Base-by-base conservation (phyloP, 2,797 vertebrate genomes). In the Danio jaintianensis region DNA sequence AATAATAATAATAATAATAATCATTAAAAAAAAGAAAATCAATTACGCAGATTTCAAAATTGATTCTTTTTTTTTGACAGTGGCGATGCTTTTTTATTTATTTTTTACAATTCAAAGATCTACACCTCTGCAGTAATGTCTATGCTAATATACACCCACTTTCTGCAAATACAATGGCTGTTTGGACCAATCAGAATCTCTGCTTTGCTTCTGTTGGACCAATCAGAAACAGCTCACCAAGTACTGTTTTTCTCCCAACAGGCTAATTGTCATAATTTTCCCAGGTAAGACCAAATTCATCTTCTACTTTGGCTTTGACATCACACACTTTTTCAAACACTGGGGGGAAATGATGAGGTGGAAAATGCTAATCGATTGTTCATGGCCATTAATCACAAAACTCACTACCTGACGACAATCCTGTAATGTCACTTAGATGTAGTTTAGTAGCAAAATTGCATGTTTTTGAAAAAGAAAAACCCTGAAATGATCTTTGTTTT, bases 201-300 rank as follows among this genome's bases (percentile, higher is more conserved):
- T 86, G 42, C 62, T 78, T 55, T 85, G 72, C 59, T 66, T 85
- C 81, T 56, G 22, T 40, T 47, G 73, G 45, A 82, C 73, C 58
- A 78, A 66, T 83, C 58, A 56, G 76, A 85, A 80, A 85, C 74
- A 47, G 82, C 86, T 91, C 85, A 91, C 86, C 85, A 84, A 86
- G 85, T 88, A 42, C 77, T 90, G 87, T 90, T 87, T 85, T 84
- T 89, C 67, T 75, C 79, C 87, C 82, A 86, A 91, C 89, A 93
- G 91, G 90, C 88, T 93, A 92, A 92, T 91, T 91, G 81, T 91
- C 89, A 87, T 91, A 88, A 92, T 90, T 88, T 88, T 89, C 83
- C 92, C 89, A 81, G 91, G 92, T 92, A 92, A 92, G 91, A 90
- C 85, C 84, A 85, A 85, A 90, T 91, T 85, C 84, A 91, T 91